Base-by-base conservation (phyloP, 2,797 vertebrate species). In the Mormyrops attenuatus region DNA sequence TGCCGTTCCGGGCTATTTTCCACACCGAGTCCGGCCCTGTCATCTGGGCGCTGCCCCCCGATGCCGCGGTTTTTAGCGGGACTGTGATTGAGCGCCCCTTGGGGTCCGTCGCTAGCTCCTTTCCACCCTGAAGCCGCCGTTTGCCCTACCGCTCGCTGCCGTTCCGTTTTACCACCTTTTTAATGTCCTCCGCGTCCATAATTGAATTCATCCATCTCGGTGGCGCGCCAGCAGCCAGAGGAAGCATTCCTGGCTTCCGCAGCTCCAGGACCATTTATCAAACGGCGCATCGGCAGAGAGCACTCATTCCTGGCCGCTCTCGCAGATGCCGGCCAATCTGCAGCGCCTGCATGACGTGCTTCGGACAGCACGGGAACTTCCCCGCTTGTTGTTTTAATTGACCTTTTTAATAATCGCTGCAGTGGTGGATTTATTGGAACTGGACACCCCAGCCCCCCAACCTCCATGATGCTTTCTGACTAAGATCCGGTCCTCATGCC, bases 181-280 rank as follows among this genome's bases (percentile, higher is more conserved):
- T 87, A 92, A 92, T 88, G 88, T 89, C 89, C 89, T 88, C 80
- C 73, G 82, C 89, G 91, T 87, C 49, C 88, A 90, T 92, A 92
- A 92, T 89, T 90, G 86, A 90, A 90, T 89, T 53, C 90, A 92
- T 92, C 88, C 44, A 92, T 92, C 91, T 90, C 88, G 88, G 8
- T 9, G 50, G 38, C 90, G 73, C 2, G 84, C 66, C 88, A 91
- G 88, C 87, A 82, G 89, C 89, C 88, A 22, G 90, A 87, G 52
- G 44, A 87, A 53, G 57, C 84, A 3, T 50, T 86, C 26, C n/a
- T 13, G 30, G 44, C n/a, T 44, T 80, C 41, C 6, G 82, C 47
- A 0, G 82, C 8, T 50, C 47, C 8, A 52, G 41, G 11, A 88
- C 80, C 91, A 91, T 89, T 86, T 55, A 88, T 84, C 69, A 87